A percentile compares a stretch with the other conserved stretches of the same genome.
Conservation (phyloP, 2,113 vertebrate species). For the Crotalus tigris region DNA sequence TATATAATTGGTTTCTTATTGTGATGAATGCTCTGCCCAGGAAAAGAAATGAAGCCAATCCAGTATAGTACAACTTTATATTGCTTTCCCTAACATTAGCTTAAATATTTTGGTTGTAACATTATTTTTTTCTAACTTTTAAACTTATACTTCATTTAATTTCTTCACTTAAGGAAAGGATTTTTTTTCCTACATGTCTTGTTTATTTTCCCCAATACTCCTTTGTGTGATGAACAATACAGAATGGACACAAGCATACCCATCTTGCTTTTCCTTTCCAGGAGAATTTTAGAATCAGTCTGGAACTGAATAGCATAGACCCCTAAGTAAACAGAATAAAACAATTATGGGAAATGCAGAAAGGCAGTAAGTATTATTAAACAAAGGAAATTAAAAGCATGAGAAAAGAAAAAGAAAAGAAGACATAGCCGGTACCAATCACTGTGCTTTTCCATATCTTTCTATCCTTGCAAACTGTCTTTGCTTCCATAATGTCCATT, state of each 20-base stretch:
- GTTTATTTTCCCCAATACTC: background rate
- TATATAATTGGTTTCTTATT: background rate
- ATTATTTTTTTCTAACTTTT: background rate
- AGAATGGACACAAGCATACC: background rate
- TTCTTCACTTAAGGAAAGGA: background rate
- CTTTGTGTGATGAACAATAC: background rate
- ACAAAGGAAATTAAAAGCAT: background rate
- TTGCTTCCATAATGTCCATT: background rate
- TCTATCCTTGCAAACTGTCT: background rate
- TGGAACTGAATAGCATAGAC: background rate
- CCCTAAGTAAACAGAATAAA: background rate
- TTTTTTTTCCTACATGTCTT: background rate
- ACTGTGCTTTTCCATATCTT: background rate
- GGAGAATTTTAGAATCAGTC: background rate
- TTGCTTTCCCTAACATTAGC: background rate
- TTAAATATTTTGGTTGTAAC: background rate
- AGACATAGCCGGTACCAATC: background rate
- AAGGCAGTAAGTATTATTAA: background rate
- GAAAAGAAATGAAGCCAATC: background rate
- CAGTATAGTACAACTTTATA: background rate
- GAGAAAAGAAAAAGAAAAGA: background rate
- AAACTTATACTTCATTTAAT: background rate
- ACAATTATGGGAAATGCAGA: background rate
- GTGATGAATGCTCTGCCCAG: background rate
- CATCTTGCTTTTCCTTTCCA: background rate